Evolutionary conservation across 2,113 vertebrate species (phyloP).

Genomic region (Isichthys henryi): DNA sequence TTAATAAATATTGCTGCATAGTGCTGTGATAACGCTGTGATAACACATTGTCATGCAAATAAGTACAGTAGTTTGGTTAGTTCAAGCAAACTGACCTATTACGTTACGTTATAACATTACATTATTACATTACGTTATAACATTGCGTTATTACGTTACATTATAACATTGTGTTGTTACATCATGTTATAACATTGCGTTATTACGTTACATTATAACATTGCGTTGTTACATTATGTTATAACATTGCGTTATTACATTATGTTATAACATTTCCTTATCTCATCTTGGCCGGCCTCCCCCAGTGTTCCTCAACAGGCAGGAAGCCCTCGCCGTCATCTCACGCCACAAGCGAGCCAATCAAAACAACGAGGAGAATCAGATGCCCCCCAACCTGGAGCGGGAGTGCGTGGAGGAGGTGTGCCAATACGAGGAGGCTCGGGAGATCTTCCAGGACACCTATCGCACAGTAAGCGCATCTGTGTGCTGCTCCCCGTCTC

Average conservation of each 20-base stretch:
- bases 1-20: not conserved
- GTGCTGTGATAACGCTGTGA: not conserved
- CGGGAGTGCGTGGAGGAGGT: conserved; percentile 71
- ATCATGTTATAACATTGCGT: not conserved
- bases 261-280: not conserved
- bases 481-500: not conserved
- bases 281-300: not conserved
- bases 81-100: not conserved
- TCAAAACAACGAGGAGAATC: conserved; percentile 43
- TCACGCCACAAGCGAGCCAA: conserved; percentile 53
- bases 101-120: no score
- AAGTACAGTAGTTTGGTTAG: not conserved
- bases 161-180: not conserved
- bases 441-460: conserved; percentile 69
- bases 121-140: no score
- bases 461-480: conserved; percentile 62
- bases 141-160: not conserved
- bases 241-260: not conserved
- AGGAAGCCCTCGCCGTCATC: conserved; percentile 52
- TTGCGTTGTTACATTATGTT: not conserved
- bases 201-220: not conserved
- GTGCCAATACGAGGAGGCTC: conserved; percentile 78
- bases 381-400: conserved; percentile 58
- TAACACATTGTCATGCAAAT: not conserved
- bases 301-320: conserved; percentile 57